Evolutionary conservation across 2,888 invertebrate genomes (phyloP).

Genomic region (Nomada fucata): DNA sequence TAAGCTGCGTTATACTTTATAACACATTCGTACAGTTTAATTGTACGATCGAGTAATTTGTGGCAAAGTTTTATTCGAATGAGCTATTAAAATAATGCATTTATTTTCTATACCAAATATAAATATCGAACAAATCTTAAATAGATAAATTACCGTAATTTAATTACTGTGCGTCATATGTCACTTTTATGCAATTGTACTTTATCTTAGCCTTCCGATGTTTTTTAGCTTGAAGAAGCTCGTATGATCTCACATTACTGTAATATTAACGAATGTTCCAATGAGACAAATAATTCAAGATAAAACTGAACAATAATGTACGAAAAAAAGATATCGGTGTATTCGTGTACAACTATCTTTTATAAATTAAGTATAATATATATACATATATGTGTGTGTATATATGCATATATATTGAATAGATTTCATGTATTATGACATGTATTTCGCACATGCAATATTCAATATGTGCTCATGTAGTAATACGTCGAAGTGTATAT

Average conservation of each 20-base stretch:
- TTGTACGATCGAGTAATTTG: constrained; percentile 8
- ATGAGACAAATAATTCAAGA: constrained; percentile 6
- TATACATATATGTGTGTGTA: no score
- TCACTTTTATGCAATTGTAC: neutral
- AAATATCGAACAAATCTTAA: constrained; percentile 7
- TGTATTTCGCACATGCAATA: constrained; percentile 26
- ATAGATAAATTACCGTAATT: neutral
- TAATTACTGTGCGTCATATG: neutral
- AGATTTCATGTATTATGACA: constrained; percentile 7
- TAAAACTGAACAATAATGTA: neutral
- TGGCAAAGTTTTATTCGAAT: neutral
- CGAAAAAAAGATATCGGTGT: constrained; percentile 1
- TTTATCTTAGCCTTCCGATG: constrained; percentile 11
- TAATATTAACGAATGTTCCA: constrained; percentile 13
- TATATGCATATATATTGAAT: neutral
- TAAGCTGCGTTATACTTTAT: constrained; percentile 19
- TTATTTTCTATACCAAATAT: constrained; percentile 39
- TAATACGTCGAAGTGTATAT: constrained; percentile 29
- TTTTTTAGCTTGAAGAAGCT: neutral
- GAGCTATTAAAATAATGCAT: constrained; percentile 26
- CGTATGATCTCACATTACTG: constrained; percentile 8
- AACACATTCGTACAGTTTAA: constrained; percentile 30
- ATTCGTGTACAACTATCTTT: constrained; percentile 7
- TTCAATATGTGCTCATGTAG: constrained; percentile 2
- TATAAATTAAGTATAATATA: neutral